Base-by-base conservation (phyloP, 2,797 vertebrate genomes). In the Chiroxiphia lanceolata region DNA sequence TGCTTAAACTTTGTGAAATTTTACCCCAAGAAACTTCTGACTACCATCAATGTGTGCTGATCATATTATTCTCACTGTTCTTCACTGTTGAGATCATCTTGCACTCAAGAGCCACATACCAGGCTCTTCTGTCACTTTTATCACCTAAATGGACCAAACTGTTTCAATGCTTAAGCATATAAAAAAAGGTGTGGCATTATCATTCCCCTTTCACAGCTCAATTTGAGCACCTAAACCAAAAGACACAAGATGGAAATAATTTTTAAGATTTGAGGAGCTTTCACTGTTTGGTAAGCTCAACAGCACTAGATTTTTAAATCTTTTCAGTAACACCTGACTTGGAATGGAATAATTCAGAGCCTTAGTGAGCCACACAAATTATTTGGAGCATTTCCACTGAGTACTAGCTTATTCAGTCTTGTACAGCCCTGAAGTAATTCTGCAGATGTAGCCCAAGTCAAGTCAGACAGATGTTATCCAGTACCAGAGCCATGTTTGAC, bases 31-130 rank as follows among this genome's bases (percentile, higher is more conserved):
- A 82, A 84, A 36, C 13, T 54, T 87, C 38, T 10, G 5, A 40
- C 19, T 65, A 57, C 10, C 54, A 47, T n/a, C 14, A 56, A 31
- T 0, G 0, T 23, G 4, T 18, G 11, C 25, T 45, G 77, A 74
- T 53, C 3, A 2, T 31, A 48, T 57, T 51, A 21, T 80, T 76
- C 40, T 56, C 40, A 27, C 7, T 75, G 7, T 60, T 31, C 15
- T 65, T 68, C 54, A 31, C 56, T 60, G 40, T 23, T 16, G 45
- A 69, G 42, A 54, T 19, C 26, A 79, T 22, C 45, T 18, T 42
- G 34, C 57, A 53, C 12, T 40, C 4, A 0, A n/a, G 6, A 83
- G 57, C 15, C 47, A 63, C 9, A 42, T 5, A 48, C 8, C 11
- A 72, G 22, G 10, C 26, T 71, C 18, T 31, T 27, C 22, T 85